Evolutionary conservation across 1,140 invertebrate species (phyloP).

Genomic region (Bombus sibiricus): DNA sequence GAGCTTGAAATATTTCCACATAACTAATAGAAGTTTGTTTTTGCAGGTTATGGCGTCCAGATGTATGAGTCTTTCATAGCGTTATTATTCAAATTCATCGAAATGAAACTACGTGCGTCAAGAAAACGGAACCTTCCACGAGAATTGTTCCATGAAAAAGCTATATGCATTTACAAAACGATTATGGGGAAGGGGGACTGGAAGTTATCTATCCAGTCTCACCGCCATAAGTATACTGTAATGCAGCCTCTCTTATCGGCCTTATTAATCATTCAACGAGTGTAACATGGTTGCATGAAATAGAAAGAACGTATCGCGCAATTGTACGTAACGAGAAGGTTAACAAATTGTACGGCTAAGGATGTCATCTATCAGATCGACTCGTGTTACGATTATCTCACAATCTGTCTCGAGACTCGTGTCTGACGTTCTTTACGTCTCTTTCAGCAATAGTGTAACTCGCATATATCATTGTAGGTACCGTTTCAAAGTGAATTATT

Average conservation of each 20-base stretch:
- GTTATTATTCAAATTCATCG: too few relatives aligned
- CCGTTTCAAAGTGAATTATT: neutral
- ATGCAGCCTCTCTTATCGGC: constrained; percentile 23
- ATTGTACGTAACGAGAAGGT: constrained; percentile 45
- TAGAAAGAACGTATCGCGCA: constrained; percentile 41
- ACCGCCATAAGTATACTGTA: neutral
- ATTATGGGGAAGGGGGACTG: neutral
- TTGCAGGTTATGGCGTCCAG: too few relatives aligned
- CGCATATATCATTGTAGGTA: too few relatives aligned
- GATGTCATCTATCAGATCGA: constrained; percentile 40
- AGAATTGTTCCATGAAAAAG: neutral
- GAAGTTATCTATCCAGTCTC: constrained; percentile 16
- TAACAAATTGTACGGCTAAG: constrained; percentile 44
- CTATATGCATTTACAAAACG: constrained; percentile 3
- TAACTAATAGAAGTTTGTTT: too few relatives aligned
- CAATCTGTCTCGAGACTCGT: constrained; percentile 15
- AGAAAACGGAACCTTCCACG: neutral
- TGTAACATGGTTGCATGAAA: constrained; percentile 48
- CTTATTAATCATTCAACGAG: constrained; percentile 50
- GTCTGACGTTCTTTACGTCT: neutral
- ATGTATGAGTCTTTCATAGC: too few relatives aligned
- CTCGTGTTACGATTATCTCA: constrained; percentile 39
- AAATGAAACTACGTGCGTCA: neutral
- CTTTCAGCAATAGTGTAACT: constrained; percentile 17
- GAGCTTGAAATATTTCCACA: too few relatives aligned